These are phyloP conservation scores for Bembecia ichneumoniformis DNA, from an alignment of 2,888 invertebrate species.

Conservation along the genomic window DNA sequence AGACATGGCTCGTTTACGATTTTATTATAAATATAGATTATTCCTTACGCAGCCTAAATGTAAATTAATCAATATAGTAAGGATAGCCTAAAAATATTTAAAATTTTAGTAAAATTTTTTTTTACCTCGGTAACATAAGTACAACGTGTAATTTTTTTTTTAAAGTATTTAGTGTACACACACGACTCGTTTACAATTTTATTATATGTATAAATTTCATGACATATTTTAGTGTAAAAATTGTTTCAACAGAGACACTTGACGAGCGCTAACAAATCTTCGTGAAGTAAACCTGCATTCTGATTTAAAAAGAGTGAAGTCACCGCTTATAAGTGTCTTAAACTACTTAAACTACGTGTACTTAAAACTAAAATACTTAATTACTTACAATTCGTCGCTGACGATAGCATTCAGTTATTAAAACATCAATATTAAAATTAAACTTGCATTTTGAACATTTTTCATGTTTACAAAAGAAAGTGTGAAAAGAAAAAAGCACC, in stretches of 20 bases:
- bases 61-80: too few species aligned
- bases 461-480: slow-evolving; percentile 3
- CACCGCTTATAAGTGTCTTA: neutral
- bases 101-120: neutral
- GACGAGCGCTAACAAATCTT: too few species aligned
- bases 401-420: too few species aligned
- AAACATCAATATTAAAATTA: too few species aligned
- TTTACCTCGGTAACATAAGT: neutral
- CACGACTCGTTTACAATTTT: neutral
- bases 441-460: too few species aligned
- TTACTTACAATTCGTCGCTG: neutral
- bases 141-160: neutral
- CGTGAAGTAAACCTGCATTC: too few species aligned
- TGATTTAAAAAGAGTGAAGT: neutral
- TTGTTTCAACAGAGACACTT: too few species aligned
- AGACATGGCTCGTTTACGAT: too few species aligned
- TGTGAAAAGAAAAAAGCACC: neutral
- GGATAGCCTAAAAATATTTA: too few species aligned
- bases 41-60: too few species aligned
- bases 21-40: too few species aligned
- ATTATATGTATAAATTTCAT: neutral
- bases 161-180: neutral
- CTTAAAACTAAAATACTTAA: neutral
- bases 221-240: neutral
- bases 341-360: too few species aligned